These are phyloP conservation scores for Upupa epops DNA, from an alignment of 2,113 vertebrate species.

Conservation along the genomic window DNA sequence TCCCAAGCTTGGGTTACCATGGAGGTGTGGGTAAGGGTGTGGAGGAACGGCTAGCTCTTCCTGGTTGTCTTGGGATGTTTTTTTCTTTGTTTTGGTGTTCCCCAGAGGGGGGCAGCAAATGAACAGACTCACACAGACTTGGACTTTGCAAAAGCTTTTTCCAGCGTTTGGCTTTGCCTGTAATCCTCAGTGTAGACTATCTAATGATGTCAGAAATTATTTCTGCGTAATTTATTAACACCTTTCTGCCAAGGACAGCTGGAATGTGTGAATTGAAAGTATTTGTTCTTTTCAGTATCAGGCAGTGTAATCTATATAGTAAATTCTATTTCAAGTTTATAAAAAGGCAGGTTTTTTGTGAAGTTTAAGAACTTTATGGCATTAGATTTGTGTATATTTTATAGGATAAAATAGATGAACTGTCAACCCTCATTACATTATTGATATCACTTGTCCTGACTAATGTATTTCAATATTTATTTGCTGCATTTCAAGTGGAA, in stretches of 20 bases:
- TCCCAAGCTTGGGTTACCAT: too few species aligned
- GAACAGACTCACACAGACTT: neutral
- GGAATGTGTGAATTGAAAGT: neutral
- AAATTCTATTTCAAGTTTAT: neutral
- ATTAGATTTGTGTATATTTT: neutral
- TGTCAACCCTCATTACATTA: accelerated
- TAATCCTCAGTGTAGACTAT: neutral
- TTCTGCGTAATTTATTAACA: neutral
- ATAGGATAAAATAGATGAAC: neutral
- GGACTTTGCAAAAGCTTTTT: neutral
- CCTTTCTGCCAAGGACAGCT: neutral
- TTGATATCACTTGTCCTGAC: neutral
- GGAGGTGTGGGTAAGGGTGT: accelerated
- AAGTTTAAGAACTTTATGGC: neutral
- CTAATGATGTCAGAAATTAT: neutral
- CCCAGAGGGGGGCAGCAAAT: slow-evolving; percentile 47
- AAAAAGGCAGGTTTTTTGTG: neutral
- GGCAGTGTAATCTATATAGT: neutral
- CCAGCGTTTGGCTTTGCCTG: neutral
- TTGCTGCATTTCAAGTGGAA: neutral
- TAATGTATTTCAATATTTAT: neutral
- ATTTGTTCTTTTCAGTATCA: neutral
- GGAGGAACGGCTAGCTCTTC: neutral
- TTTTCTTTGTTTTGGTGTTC: neutral
- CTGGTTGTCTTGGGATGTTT: neutral